Base-by-base conservation (phyloP, 1,140 invertebrate genomes). In the Cotesia chilonis region DNA sequence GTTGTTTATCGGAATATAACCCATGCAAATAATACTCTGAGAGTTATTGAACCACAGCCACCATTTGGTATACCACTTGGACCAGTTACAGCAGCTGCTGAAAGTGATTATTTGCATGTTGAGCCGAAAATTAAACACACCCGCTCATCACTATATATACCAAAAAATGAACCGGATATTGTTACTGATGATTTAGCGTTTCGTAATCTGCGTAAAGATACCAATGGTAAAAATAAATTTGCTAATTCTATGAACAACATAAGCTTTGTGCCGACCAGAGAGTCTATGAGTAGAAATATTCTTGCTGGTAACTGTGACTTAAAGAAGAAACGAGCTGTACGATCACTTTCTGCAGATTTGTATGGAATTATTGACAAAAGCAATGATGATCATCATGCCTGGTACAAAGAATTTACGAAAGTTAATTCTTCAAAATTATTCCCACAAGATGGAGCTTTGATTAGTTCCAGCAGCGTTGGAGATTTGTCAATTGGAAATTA, bases 1-100 rank as follows among this genome's bases (percentile, higher is more conserved):
- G 91, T 96, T 0, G 91, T 93, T 4, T 95, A 92, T 81, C 88
- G 95, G 74, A 94, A 91, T 76, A 90, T 95, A 66, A 91, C 91
- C 78, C 90, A 93, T 79, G 91, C 92, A 1, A 95, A 94, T 77
- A 91, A 90, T 80, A 90, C 89, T 12, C 84, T 92, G 35, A 93
- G 91, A 80, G 89, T 93, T 1, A 76, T 89, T 0, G 94, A 96
- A 70, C 93, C 93, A 5, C 95, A 96, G 80, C 95, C 94, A 35
- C 94, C 94, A 0, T 96, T 97, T 83, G 95, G 95, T 12, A 96
- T 97, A 78, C 95, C 95, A 0, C 79, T 96, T 7, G 93, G 93
- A 4, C 94, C 94, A 6, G 90, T 95, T 4, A 89, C 93, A 0
- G 88, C 91, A 5, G 91, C 92, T 14, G 89, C 94, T 0, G 90